Base-by-base conservation (phyloP, 2,888 invertebrate species). In the Hypolimnas misippus region DNA sequence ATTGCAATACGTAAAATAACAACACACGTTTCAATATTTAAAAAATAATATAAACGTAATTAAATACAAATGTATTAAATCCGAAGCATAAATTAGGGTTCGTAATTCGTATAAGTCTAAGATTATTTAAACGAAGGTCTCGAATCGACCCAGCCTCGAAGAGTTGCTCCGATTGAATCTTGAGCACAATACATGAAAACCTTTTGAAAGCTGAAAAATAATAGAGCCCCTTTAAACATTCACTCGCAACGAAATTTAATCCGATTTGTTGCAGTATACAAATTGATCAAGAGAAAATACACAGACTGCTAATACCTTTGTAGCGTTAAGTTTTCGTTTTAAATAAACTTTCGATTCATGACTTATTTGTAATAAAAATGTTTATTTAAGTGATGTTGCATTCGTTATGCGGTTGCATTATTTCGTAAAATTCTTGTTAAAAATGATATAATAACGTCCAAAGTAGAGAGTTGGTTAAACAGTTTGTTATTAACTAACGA, bases 151-250 rank as follows among this genome's bases (percentile, higher is more conserved):
- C 6, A 1, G 55, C 17, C 44, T 35, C 57, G 21, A 40, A 14
- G 10, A 38, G 38, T 50, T 44, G 10, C 51, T 69, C 62, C 64
- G 65, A 69, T 68, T 68, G 66, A 68, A 65, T 66, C 63, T 65
- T 42, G 62, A 63, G 40, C 60, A 69, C 69, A 72, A 70, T 69
- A 64, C 65, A 62, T 54, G 54, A 62, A 61, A 59, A 60, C 52
- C 66, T 70, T 66, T 68, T 60, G 57, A 66, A 53, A 57, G 57
- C 53, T 60, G 56, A 65, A 64, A 65, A 67, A 70, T 68, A 66
- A 66, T 61, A 52, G 33, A 14, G 21, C 42, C 55, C 25, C 60
- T 54, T 50, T 51, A 46, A 68, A 66, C 66, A 65, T 67, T 65
- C 62, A 62, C 63, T 21, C 50, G 38, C 16, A 50, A 57, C 38